phyloP scores from a whole-genome alignment of 2,113 vertebrate genomes.

The Centropus bengalensis region DNA sequence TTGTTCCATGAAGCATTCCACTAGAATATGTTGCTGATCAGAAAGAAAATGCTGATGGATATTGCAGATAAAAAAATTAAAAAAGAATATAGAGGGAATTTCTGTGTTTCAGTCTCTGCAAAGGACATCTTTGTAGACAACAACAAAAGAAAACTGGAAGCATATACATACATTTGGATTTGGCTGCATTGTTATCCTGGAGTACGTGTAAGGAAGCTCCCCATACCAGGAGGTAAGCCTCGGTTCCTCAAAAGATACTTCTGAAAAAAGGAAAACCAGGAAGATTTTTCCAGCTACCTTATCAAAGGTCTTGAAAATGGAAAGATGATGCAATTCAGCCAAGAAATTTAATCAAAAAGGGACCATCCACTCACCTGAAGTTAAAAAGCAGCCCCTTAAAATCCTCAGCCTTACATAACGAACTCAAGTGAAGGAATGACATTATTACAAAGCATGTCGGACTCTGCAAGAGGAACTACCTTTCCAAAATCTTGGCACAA shows the following conservation, averaged over 20 bases:
- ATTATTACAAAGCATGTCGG: not conserved
- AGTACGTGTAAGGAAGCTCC: slow-evolving; percentile 93
- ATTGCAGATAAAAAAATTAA: not conserved
- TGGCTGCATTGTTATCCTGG: slow-evolving; percentile 86
- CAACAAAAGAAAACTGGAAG: not conserved
- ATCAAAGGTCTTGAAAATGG: not conserved
- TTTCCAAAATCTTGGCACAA: not conserved
- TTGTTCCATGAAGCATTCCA: not conserved
- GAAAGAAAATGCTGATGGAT: not conserved
- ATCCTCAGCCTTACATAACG: not conserved
- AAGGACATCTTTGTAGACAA: not conserved
- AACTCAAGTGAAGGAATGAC: not conserved
- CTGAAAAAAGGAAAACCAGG: slow-evolving; percentile 73
- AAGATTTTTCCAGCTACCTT: not conserved
- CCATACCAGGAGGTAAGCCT: slow-evolving; percentile 95
- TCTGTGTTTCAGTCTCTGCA: not conserved
- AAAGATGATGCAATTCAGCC: not conserved
- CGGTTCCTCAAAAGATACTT: slow-evolving; percentile 87
- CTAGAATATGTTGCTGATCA: not conserved
- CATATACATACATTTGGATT: slow-evolving; percentile 85
- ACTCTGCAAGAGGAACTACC: not conserved
- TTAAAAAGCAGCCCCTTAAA: not conserved
- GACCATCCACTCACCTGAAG: not conserved
- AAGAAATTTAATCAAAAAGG: not conserved
- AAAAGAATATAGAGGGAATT: not conserved